Percentiles rank a stretch among this genome's conserved stretches.
Evolutionary conservation across 1,140 invertebrate species (phyloP).

Genomic region (Drusus annulatus): DNA sequence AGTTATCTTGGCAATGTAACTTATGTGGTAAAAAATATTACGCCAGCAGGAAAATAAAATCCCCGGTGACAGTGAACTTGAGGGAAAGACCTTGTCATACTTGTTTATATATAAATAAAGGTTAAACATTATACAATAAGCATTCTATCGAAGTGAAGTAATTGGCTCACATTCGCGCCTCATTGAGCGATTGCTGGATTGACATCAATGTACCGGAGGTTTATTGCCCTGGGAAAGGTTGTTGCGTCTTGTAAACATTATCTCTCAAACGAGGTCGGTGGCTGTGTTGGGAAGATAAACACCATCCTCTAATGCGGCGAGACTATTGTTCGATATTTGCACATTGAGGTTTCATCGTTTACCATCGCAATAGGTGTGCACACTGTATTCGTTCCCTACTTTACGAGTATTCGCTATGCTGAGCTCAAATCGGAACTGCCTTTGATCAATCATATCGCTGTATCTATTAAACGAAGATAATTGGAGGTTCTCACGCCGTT

Average conservation of each 20-base stretch:
- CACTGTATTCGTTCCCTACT: constrained; percentile 21
- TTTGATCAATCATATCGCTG: not conserved
- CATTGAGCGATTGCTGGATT: constrained; percentile 2
- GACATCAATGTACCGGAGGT: constrained; percentile 39
- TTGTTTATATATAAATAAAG: constrained; percentile 15
- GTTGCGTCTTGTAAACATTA: constrained; percentile 8
- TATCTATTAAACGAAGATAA: not conserved
- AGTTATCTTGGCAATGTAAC: no score
- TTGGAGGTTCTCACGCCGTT: not conserved
- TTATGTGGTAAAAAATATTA: not conserved
- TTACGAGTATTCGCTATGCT: not conserved
- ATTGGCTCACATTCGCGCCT: constrained; percentile 10
- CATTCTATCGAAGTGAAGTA: not conserved
- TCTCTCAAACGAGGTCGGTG: constrained; percentile 45
- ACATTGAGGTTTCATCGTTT: constrained; percentile 21
- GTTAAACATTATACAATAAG: constrained; percentile 25
- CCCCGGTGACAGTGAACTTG: constrained; percentile 24
- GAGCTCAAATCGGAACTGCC: not conserved
- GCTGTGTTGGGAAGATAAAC: constrained; percentile 35
- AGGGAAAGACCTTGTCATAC: constrained; percentile 17
- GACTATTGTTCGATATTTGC: constrained; percentile 39
- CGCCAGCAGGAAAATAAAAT: not conserved
- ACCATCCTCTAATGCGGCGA: constrained; percentile 8
- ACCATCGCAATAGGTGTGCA: constrained; percentile 5
- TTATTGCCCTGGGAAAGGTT: constrained; percentile 40